These are phyloP conservation scores for Pseudobourletiella spinata DNA, from an alignment of 1,140 invertebrate species.

Conservation along the genomic window DNA sequence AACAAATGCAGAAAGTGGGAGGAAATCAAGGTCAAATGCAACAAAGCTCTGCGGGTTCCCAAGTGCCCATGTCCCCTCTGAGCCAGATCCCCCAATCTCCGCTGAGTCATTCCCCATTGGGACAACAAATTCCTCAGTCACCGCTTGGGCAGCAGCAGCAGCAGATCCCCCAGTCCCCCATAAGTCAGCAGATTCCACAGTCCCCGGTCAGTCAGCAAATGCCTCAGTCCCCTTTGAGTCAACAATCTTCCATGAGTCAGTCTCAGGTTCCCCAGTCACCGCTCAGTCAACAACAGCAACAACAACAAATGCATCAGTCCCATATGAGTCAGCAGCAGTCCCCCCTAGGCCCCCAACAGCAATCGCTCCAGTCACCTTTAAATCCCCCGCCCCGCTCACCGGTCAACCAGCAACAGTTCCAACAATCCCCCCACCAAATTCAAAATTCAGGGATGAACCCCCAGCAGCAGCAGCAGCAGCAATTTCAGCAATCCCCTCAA, in stretches of 20 bases:
- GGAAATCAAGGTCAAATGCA: too few species aligned
- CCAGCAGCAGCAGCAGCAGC: constrained; percentile 2
- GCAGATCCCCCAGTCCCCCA: neutral
- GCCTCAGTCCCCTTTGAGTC: neutral
- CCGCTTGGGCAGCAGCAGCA: neutral
- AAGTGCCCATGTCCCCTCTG: too few species aligned
- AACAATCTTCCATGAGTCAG: neutral
- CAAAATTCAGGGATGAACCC: neutral
- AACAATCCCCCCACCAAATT: neutral
- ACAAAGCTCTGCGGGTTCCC: too few species aligned
- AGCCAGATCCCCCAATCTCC: too few species aligned
- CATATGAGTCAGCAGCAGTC: neutral
- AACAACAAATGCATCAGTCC: neutral
- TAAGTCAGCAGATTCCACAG: neutral
- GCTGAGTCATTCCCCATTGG: neutral
- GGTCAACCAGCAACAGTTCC: neutral
- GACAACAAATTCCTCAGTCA: neutral
- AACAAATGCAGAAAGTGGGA: too few species aligned
- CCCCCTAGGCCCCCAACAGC: constrained; percentile 4
- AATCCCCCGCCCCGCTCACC: neutral
- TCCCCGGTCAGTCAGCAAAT: neutral
- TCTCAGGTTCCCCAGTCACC: neutral
- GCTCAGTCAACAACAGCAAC: neutral
- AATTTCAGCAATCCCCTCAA: neutral
- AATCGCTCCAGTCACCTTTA: neutral